phyloP scores from a whole-genome alignment of 2,797 vertebrate genomes.

The Ctenopoma multispine region DNA sequence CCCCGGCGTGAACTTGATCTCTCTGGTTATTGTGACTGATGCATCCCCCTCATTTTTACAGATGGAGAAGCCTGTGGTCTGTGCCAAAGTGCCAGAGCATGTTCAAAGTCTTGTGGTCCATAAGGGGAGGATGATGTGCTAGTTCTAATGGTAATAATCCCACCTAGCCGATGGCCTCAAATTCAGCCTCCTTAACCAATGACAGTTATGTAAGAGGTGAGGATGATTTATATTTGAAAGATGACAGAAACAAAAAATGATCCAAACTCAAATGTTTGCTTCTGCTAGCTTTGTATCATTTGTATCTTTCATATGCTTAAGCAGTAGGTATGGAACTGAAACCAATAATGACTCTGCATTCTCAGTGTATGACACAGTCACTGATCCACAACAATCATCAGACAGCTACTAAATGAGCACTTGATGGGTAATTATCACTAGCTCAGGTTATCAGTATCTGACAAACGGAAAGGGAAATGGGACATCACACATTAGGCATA shows the following conservation, averaged over 20 bases:
- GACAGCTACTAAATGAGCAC: slow-evolving; percentile 35
- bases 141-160: slow-evolving; percentile 15
- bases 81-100: slow-evolving; percentile 39
- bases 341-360: slow-evolving; percentile 1
- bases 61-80: slow-evolving; percentile 36
- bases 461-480: slow-evolving; percentile 26
- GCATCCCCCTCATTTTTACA: slow-evolving; percentile 36
- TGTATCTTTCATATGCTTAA: background rate
- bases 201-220: slow-evolving; percentile 11
- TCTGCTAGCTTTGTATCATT: too few species aligned
- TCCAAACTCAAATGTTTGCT: background rate
- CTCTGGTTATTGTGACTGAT: slow-evolving; percentile 32
- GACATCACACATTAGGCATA: slow-evolving; percentile 38
- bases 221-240: slow-evolving; percentile 4
- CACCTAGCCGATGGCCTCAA: slow-evolving; percentile 12
- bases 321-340: background rate
- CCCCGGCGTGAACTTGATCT: slow-evolving; percentile 43
- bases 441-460: slow-evolving; percentile 13
- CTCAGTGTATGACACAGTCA: slow-evolving; percentile 11
- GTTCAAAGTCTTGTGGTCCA: slow-evolving; percentile 26
- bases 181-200: background rate
- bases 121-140: slow-evolving; percentile 7
- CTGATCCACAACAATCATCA: slow-evolving; percentile 20
- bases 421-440: slow-evolving; percentile 40
- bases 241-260: background rate